Percentiles rank a stretch among this genome's conserved stretches.
These are phyloP conservation scores for Elachura formosa DNA, from an alignment of 2,113 vertebrate species.

Conservation along the genomic window DNA sequence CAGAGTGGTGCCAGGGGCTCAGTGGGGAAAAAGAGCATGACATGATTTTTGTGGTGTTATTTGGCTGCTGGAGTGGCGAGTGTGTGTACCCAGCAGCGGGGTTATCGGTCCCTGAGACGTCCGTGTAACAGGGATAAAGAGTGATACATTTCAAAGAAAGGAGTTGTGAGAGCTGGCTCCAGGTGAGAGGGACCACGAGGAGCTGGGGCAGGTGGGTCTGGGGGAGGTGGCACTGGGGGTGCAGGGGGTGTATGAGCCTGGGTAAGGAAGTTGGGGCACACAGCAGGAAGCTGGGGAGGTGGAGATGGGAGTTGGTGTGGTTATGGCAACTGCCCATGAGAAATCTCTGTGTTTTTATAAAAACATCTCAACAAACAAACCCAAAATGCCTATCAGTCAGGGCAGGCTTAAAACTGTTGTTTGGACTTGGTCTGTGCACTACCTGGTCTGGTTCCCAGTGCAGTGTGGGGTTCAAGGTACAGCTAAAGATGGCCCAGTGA, in stretches of 20 bases:
- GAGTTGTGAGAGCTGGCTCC: background rate
- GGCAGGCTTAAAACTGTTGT: background rate
- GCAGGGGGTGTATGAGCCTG: background rate
- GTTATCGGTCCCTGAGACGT: accelerated
- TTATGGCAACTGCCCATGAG: background rate
- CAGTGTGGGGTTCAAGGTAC: background rate
- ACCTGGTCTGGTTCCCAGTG: accelerated
- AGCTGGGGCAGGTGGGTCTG: background rate
- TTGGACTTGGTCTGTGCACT: background rate
- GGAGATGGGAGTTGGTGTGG: background rate
- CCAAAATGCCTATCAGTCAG: accelerated
- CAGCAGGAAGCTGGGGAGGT: background rate
- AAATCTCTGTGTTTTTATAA: accelerated
- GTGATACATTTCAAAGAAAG: background rate
- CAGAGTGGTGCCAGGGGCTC: accelerated
- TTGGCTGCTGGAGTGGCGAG: background rate
- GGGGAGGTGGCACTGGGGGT: background rate
- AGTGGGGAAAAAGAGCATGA: accelerated
- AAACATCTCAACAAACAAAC: background rate
- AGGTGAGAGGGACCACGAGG: accelerated
- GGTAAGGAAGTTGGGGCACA: background rate
- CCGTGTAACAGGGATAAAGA: background rate
- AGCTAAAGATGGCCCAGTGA: background rate
- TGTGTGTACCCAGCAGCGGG: background rate
- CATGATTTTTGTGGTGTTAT: accelerated